Base-by-base conservation (phyloP, 1,140 invertebrate genomes). In the Vanessa tameamea region DNA sequence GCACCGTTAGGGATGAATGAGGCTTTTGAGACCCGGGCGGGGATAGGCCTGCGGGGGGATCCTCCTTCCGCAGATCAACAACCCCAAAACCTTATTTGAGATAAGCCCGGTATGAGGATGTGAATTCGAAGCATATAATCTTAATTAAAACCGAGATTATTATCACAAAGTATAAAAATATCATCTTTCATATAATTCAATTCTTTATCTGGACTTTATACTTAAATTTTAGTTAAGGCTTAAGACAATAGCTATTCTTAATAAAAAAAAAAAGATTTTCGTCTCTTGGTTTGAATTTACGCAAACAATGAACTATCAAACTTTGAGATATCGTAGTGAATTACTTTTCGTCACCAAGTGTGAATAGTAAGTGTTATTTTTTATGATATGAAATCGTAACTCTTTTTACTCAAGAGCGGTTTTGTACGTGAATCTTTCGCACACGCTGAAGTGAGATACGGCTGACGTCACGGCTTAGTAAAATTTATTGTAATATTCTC, bases 51-150 rank as follows among this genome's bases (percentile, higher is more conserved):
- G 75, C 65, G 55, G 64, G 47, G 66, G 37, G 48, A 16, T 26
- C 47, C 65, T 23, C 55, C 63, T 73, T 64, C 43, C 50, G 47
- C 72, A 83, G 88, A 90, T 86, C 87, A 90, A 90, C 87, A 90
- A 89, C 88, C 87, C 88, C 82, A 80, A 87, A 86, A 87, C 78
- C 82, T 85, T 87, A 86, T 88, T 87, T 83, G 86, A 89, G 86
- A 90, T 89, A 86, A 88, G 83, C 83, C 81, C 81, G 81, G 75
- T 65, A 77, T 77, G 67, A 73, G 47, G 71, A 77, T 69, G 71
- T 68, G 71, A 73, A 77, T 73, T 77, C 50, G 63, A 66, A 47
- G 48, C 48, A 71, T 26, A 51, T 43, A 75, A 48, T 71, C 61
- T 71, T 74, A 74, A 74, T 74, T 74, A 74, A 64, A 69, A 71